Percentiles rank a stretch among this genome's conserved stretches.
Conservation (phyloP, 2,888 invertebrate genomes). For the Agrotis segetum region DNA sequence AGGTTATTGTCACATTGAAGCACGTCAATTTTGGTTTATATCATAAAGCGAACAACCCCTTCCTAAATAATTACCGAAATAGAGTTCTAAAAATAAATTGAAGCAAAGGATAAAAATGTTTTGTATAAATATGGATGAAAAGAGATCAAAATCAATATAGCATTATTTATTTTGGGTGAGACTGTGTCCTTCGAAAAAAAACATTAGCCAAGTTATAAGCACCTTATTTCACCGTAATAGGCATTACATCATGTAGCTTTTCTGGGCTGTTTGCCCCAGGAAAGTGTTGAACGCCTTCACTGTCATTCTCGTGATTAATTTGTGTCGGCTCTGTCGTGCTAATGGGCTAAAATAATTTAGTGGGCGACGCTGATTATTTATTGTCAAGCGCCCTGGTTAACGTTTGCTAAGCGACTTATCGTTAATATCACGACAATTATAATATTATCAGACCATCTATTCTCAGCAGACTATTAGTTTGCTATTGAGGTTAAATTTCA, state of each 20-base stretch:
- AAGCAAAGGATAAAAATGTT: slow-evolving; percentile 17
- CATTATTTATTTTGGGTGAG: slow-evolving; percentile 31
- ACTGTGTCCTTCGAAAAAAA: slow-evolving; percentile 27
- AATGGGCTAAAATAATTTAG: slow-evolving; percentile 90
- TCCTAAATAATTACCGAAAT: slow-evolving; percentile 28
- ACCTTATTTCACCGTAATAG: slow-evolving; percentile 55
- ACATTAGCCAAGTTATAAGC: slow-evolving; percentile 41
- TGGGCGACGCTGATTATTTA: slow-evolving; percentile 86
- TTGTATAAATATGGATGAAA: slow-evolving; percentile 17
- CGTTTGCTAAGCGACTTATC: slow-evolving; percentile 79
- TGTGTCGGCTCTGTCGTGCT: slow-evolving; percentile 86
- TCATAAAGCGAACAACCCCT: slow-evolving; percentile 34
- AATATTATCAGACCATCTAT: slow-evolving; percentile 46
- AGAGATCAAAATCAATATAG: slow-evolving; percentile 22
- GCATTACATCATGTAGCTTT: slow-evolving; percentile 62
- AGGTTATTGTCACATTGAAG: slow-evolving; percentile 39
- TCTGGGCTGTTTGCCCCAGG: slow-evolving; percentile 72
- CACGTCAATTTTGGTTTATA: slow-evolving; percentile 40
- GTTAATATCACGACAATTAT: slow-evolving; percentile 70
- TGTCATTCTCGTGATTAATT: slow-evolving; percentile 89
- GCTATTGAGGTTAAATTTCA: slow-evolving; percentile 32
- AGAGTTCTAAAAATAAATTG: slow-evolving; percentile 36
- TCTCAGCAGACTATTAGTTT: slow-evolving; percentile 36
- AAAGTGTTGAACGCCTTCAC: slow-evolving; percentile 88
- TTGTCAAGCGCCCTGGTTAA: slow-evolving; percentile 75